phyloP scores from a whole-genome alignment of 2,888 invertebrate species.

The Acleris literana region DNA sequence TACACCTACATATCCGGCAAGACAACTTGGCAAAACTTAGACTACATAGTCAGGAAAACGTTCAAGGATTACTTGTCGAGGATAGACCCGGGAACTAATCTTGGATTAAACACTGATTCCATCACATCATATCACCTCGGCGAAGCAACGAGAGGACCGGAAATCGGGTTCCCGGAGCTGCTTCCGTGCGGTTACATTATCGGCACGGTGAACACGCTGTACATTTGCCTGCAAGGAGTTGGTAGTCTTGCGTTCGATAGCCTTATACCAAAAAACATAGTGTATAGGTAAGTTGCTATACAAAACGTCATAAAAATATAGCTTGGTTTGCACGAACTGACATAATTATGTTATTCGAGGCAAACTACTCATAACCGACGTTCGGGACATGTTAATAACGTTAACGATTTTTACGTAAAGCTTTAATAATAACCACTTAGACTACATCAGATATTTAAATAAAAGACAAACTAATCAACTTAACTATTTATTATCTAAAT shows the following conservation, averaged over 20 bases:
- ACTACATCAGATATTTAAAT: constrained; percentile 1
- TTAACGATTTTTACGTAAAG: too few species aligned
- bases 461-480: constrained; percentile 6
- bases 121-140: constrained; percentile 97
- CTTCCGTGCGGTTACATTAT: constrained; percentile 97
- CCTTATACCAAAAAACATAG: constrained; percentile 97
- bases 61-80: constrained; percentile 97
- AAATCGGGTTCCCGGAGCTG: constrained; percentile 93
- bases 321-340: too few species aligned
- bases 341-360: too few species aligned
- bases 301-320: background rate
- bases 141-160: constrained; percentile 91
- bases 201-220: constrained; percentile 92
- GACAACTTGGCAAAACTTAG: constrained; percentile 97
- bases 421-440: too few species aligned
- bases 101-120: constrained; percentile 93
- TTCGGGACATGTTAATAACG: too few species aligned
- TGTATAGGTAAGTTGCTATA: constrained; percentile 87
- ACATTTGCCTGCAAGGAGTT: constrained; percentile 94
- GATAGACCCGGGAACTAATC: constrained; percentile 95
- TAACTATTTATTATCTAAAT: background rate
- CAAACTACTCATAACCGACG: too few species aligned
- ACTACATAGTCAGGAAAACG: constrained; percentile 94
- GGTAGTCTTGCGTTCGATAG: constrained; percentile 97
- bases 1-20: constrained; percentile 95